Evolutionary conservation across 2,888 invertebrate species (phyloP), one percentile per base, ranked within the genome.

Genomic region (Odontomyia ornata): DNA sequence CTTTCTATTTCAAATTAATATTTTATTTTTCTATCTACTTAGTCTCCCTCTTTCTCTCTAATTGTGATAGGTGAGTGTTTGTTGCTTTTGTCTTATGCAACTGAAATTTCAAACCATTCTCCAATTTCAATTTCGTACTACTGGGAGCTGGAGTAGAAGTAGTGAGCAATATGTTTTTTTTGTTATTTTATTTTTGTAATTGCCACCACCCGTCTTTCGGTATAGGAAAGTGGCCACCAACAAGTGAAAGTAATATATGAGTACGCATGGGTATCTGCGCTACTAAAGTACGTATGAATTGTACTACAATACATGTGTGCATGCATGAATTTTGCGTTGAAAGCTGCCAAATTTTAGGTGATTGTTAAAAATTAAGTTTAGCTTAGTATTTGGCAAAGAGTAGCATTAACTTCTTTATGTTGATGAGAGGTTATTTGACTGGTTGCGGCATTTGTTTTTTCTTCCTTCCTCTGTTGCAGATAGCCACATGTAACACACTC

Each of bases 81-180:
- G 52, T 13, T 52, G 52, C n/a, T 18, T 52, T n/a, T n/a, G 18
- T n/a, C 52, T 52, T 52, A 60, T 25, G 57, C 57, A 60, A 60
- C 25, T 18, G 7, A 15, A n/a, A 52, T 25, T 25, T 18, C 52
- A 3, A 25, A 60, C 57, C 57, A 60, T 60, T 60, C 57, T 60
- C 52, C 52, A 52, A 52, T 52, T 52, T 60, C 57, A 60, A 23
- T 60, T 60, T 60, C 57, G 18, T 60, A 60, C 57, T 25, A 23
- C n/a, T n/a, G n/a, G n/a, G n/a, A n/a, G n/a, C n/a, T n/a, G n/a
- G n/a, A n/a, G 57, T 18, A 60, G n/a, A 4, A 18, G 13, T 36
- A 36, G 36, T 36, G 36, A 15, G 52, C 52, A 18, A 9, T 60
- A 21, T n/a, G n/a, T n/a, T n/a, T n/a, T n/a, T n/a, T n/a, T n/a